A percentile compares a stretch with the other conserved stretches of the same genome.
phyloP scores from a whole-genome alignment of 2,888 invertebrate genomes.

The Drosophila bunnanda region DNA sequence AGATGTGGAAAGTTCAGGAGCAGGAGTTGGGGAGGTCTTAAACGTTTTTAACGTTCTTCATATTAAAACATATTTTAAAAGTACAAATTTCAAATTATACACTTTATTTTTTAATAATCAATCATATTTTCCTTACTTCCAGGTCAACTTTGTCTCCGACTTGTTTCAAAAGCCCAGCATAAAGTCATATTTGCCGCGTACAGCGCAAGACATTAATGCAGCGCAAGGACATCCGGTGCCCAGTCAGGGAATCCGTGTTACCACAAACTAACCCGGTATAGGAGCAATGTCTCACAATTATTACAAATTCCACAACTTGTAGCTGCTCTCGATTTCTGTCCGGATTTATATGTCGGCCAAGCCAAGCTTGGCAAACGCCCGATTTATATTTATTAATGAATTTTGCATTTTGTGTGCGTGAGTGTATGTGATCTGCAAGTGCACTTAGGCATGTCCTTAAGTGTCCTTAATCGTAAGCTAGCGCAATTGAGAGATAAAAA shows the following conservation, averaged over 20 bases:
- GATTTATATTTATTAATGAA: constrained; percentile 37
- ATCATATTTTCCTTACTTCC: constrained; percentile 53
- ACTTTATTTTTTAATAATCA: background rate
- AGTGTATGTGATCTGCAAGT: constrained; percentile 19
- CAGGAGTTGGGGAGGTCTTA: background rate
- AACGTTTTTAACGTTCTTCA: background rate
- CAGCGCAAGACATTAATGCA: constrained; percentile 74
- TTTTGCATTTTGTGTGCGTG: constrained; percentile 19
- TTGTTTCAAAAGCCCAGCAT: constrained; percentile 68
- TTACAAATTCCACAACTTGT: constrained; percentile 70
- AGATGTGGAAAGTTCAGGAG: background rate
- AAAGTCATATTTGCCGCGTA: constrained; percentile 76
- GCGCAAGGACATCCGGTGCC: background rate
- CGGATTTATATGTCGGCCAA: constrained; percentile 34
- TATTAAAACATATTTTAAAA: background rate
- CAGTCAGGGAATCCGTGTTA: constrained; percentile 37
- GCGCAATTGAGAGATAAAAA: constrained; percentile 16
- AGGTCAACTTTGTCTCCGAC: constrained; percentile 84
- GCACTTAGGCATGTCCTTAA: constrained; percentile 23
- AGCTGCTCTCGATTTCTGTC: constrained; percentile 31
- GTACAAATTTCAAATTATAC: background rate
- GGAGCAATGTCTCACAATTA: constrained; percentile 26
- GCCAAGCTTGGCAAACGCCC: constrained; percentile 49
- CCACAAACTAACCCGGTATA: constrained; percentile 57
- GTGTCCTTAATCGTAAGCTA: constrained; percentile 27